Base-by-base conservation (phyloP, 1,140 invertebrate species). In the Tetragnatha versicolor region DNA sequence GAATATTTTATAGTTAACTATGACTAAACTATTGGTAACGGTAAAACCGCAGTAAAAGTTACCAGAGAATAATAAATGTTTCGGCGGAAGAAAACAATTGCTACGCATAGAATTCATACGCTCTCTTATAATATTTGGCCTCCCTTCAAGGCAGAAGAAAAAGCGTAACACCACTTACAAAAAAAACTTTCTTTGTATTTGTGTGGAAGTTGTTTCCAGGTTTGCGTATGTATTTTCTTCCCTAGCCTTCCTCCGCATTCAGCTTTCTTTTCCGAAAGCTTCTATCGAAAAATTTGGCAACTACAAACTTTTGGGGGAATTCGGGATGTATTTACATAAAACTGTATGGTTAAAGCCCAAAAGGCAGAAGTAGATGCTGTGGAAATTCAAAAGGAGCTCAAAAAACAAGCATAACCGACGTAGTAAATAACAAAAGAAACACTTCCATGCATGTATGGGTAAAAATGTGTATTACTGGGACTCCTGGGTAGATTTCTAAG, bases 241-340 rank as follows among this genome's bases (percentile, higher is more conserved):
- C 35, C 29, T 33, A 22, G 35, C 35, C 55, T 22, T 58, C 35
- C n/a, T n/a, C n/a, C n/a, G 31, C 22, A 33, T 31, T 3, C 22
- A 58, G 55, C 35, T 58, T 58, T 33, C 35, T 35, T 31, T 58
- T 27, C 55, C 31, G 55, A n/a, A n/a, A n/a, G n/a, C n/a, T n/a
- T n/a, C n/a, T n/a, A n/a, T n/a, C n/a, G n/a, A n/a, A n/a, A 58
- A 58, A 58, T 58, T 58, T 58, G 29, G 55, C 10, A n/a, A n/a
- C n/a, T 58, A 58, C 55, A 58, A 58, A 58, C 55, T 58, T 58
- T 35, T 58, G 55, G 20, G n/a, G n/a, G 55, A 58, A 58, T 58
- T 58, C 55, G 29, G 29, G n/a, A 27, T 58, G 20, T 58, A 58
- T 58, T 58, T 58, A 58, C 55, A 58, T 58, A 58, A 58, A 58